These are phyloP conservation scores for Xylophagus ater DNA, from an alignment of 2,888 invertebrate genomes.

Conservation along the genomic window DNA sequence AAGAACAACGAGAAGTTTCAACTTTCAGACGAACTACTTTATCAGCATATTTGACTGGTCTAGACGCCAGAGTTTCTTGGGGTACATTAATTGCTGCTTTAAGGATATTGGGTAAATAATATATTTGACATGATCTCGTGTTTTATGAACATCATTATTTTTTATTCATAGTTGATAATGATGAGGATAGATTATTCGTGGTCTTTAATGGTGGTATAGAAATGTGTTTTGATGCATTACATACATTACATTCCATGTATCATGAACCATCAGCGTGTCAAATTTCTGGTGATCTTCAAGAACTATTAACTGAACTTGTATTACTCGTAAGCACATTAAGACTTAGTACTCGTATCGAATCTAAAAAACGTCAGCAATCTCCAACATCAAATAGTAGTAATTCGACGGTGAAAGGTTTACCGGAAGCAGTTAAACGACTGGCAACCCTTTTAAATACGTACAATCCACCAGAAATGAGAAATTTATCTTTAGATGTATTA, in stretches of 20 bases:
- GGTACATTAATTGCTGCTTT: constrained; percentile 85
- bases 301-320: constrained; percentile 67
- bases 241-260: constrained; percentile 85
- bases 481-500: constrained; percentile 58
- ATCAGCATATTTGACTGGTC: constrained; percentile 75
- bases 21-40: constrained; percentile 75
- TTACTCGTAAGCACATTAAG: constrained; percentile 61
- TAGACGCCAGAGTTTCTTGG: constrained; percentile 88
- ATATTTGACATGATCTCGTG: not conserved
- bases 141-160: not conserved
- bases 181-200: constrained; percentile 78
- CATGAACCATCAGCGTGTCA: constrained; percentile 88
- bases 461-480: constrained; percentile 74
- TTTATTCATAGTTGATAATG: constrained; percentile 54
- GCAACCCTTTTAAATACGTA: constrained; percentile 81
- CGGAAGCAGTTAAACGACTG: constrained; percentile 75
- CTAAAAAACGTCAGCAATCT: constrained; percentile 31
- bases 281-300: constrained; percentile 71
- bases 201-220: constrained; percentile 82
- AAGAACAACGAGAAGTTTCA: constrained; percentile 71
- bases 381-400: constrained; percentile 14
- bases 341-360: constrained; percentile 42
- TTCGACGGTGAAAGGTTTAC: constrained; percentile 64
- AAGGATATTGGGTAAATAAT: constrained; percentile 51
- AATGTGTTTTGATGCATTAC: constrained; percentile 61